Evolutionary conservation across 2,113 vertebrate species (phyloP).

Genomic region (Grammomys surdaster): DNA sequence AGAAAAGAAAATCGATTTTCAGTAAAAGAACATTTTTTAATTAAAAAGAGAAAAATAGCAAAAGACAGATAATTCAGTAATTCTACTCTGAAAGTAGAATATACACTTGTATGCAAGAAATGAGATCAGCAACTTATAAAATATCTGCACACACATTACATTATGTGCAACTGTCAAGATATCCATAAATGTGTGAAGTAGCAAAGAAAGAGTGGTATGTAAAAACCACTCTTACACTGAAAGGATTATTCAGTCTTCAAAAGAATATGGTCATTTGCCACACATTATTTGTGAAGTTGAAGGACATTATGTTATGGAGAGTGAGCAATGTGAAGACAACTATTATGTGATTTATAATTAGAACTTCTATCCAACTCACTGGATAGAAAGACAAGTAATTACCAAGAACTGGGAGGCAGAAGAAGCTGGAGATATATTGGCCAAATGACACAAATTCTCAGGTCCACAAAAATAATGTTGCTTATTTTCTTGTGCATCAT

Average conservation of each 20-base stretch:
- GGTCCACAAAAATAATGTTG: background rate
- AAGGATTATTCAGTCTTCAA: background rate
- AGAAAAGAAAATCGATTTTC: background rate
- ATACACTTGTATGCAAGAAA: background rate
- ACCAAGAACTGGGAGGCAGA: background rate
- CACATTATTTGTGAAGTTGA: background rate
- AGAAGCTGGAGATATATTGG: background rate
- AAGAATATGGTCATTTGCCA: background rate
- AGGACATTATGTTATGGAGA: background rate
- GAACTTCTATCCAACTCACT: background rate
- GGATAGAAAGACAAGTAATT: background rate
- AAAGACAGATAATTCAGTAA: background rate
- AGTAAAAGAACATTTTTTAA: background rate
- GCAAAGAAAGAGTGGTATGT: background rate
- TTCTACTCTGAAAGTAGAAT: background rate
- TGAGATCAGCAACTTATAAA: background rate
- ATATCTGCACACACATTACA: background rate
- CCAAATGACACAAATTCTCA: background rate
- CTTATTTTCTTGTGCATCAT: background rate
- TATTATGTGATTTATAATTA: background rate
- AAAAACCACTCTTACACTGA: too few relatives aligned
- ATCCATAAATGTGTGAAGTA: too few relatives aligned
- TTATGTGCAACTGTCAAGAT: background rate
- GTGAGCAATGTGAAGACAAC: background rate
- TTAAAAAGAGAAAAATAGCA: background rate